Percentiles rank a stretch among this genome's conserved stretches.
phyloP scores from a whole-genome alignment of 2,113 vertebrate species.

The Phaethornis superciliosus region DNA sequence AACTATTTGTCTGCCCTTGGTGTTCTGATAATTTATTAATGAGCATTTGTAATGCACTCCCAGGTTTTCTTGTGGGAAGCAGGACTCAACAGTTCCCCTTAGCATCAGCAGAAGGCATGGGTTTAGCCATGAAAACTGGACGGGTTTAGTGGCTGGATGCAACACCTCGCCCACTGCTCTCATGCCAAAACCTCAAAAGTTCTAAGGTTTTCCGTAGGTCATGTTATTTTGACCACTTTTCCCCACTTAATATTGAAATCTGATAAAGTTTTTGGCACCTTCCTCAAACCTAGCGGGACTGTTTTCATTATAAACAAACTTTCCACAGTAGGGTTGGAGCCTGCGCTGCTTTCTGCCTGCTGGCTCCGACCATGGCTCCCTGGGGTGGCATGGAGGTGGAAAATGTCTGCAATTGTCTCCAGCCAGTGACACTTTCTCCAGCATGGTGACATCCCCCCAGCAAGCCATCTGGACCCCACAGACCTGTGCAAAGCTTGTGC shows the following conservation, averaged over 20 bases:
- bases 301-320: conserved; percentile 11
- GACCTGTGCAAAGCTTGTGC: accelerated
- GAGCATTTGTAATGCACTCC: not conserved
- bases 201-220: not conserved
- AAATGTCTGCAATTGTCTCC: not conserved
- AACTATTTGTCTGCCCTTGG: not conserved
- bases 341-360: not conserved
- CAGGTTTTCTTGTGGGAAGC: not conserved
- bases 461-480: accelerated
- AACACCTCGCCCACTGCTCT: accelerated
- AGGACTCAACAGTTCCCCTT: not conserved
- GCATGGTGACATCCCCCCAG: not conserved
- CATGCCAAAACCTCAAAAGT: not conserved
- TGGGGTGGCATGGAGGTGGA: accelerated
- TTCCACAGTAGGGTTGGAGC: not conserved
- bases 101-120: not conserved
- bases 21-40: not conserved
- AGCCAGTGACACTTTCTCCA: accelerated
- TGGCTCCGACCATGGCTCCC: not conserved
- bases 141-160: not conserved
- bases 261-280: not conserved
- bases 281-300: not conserved
- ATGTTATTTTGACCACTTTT: not conserved
- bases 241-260: not conserved
- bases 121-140: not conserved